phyloP scores from a whole-genome alignment of 2,888 invertebrate species.

The Archips xylosteana region DNA sequence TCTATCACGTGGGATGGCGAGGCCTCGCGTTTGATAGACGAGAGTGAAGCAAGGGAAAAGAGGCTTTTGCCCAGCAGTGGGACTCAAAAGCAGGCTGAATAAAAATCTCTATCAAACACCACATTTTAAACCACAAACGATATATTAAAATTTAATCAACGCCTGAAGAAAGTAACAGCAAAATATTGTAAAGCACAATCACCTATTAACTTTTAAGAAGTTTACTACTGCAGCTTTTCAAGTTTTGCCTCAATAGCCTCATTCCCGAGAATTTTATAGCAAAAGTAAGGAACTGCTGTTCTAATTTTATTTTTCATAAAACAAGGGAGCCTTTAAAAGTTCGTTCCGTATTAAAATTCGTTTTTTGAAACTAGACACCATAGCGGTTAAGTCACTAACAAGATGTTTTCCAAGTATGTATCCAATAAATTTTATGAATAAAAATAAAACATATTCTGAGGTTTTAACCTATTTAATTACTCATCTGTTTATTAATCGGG shows the following conservation, averaged over 20 bases:
- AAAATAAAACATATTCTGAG: neutral
- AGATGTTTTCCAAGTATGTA: neutral
- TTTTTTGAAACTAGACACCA: constrained; percentile 7
- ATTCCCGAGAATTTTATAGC: constrained; percentile 58
- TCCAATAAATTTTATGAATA: neutral
- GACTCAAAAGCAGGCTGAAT: too few relatives aligned
- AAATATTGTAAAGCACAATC: constrained; percentile 5
- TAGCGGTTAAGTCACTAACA: neutral
- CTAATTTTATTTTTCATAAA: constrained; percentile 53
- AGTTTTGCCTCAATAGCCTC: constrained; percentile 4
- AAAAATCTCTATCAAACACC: too few relatives aligned
- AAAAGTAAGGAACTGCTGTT: constrained; percentile 58
- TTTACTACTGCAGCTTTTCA: neutral
- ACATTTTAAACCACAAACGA: neutral
- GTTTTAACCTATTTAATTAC: neutral
- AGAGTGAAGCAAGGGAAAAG: too few relatives aligned
- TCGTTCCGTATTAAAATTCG: constrained; percentile 45
- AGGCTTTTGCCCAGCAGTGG: too few relatives aligned
- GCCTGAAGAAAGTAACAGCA: neutral
- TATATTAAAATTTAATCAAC: neutral
- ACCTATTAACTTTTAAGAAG: neutral
- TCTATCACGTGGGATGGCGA: too few relatives aligned
- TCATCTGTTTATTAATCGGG: neutral
- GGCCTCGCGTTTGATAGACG: too few relatives aligned
- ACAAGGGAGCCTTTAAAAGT: constrained; percentile 44